phyloP scores from a whole-genome alignment of 2,888 invertebrate genomes.

The Carcina quercana region DNA sequence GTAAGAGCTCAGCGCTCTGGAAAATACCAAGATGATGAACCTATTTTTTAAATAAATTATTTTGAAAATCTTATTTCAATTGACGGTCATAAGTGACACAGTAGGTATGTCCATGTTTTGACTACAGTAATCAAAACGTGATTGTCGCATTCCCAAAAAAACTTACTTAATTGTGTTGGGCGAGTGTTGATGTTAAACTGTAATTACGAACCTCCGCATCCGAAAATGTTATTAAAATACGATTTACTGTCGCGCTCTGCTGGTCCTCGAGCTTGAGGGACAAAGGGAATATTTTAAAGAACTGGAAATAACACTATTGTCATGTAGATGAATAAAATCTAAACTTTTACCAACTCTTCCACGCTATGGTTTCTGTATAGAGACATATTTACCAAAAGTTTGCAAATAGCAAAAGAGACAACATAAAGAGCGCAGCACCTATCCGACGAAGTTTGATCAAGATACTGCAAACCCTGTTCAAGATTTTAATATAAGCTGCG shows the following conservation, averaged over 20 bases:
- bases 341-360: background rate
- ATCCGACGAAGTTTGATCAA: too few relatives aligned
- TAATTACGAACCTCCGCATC: slow-evolving; percentile 57
- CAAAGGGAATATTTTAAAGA: background rate
- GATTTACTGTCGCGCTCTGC: slow-evolving; percentile 52
- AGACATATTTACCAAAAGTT: background rate
- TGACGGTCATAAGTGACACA: too few relatives aligned
- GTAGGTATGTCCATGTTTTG: slow-evolving; percentile 39
- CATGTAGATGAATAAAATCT: background rate
- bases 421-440: too few relatives aligned
- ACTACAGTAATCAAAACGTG: slow-evolving; percentile 62
- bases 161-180: slow-evolving; percentile 61
- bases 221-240: slow-evolving; percentile 69
- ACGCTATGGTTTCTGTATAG: background rate
- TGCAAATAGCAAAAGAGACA: too few relatives aligned
- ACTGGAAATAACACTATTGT: too few relatives aligned
- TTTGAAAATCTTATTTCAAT: too few relatives aligned
- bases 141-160: slow-evolving; percentile 66
- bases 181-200: slow-evolving; percentile 68
- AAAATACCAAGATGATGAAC: too few relatives aligned
- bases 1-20: too few relatives aligned
- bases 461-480: too few relatives aligned
- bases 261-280: slow-evolving; percentile 16
- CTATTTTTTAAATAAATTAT: too few relatives aligned
- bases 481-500: too few relatives aligned